Conservation (phyloP, 23 tunicate species). For the Botrylloides violaceus region DNA sequence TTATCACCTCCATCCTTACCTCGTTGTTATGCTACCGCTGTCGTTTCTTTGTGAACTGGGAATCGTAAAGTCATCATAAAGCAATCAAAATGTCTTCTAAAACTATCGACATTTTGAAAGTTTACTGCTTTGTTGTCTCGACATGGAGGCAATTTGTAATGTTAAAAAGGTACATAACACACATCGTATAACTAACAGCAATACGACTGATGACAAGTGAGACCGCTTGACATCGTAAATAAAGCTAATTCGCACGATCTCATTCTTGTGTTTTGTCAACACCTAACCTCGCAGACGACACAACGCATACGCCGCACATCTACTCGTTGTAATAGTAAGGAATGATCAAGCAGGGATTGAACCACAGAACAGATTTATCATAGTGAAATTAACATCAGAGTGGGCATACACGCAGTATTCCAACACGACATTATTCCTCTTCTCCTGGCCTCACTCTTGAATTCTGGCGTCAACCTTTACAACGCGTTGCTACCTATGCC, state of each 20-base stretch:
- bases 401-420: too few species aligned
- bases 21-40: background rate
- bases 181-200: background rate
- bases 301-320: too few species aligned
- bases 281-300: too few species aligned
- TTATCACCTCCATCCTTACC: too few species aligned
- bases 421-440: too few species aligned
- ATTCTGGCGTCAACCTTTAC: too few species aligned
- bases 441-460: too few species aligned
- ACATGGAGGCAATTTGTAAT: background rate
- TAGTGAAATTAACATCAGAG: too few species aligned
- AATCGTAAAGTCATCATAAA: conserved; percentile 16
- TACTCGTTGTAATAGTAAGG: too few species aligned
- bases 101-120: background rate
- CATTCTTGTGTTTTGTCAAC: background rate
- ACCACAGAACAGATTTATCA: too few species aligned
- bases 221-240: background rate
- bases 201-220: background rate
- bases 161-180: background rate
- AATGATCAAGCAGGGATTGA: too few species aligned
- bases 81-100: conserved; percentile 19
- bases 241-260: background rate
- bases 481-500: too few species aligned
- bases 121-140: background rate
- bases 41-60: background rate